Evolutionary conservation across 2,113 vertebrate species (phyloP), one percentile per base, ranked within the genome.

Genomic region (Hyla sarda): DNA sequence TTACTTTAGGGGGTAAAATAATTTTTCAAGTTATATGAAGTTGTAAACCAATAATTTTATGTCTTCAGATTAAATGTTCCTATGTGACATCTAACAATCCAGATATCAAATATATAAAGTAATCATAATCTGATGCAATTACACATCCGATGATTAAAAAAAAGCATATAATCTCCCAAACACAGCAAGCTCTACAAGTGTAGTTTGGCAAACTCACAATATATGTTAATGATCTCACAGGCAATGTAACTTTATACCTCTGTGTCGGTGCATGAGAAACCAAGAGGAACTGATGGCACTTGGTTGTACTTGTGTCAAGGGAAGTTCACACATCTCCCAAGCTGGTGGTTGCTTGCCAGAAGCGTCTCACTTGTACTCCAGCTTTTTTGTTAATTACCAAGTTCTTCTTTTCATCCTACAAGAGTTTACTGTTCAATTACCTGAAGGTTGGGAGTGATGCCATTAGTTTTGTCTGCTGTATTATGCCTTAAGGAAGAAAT

Each of bases 311-410:
- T 87, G 69, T 87, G 85, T 87, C 85, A 87, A 69, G 67, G 69
- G 82, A 87, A 87, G 85, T 87, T 87, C 85, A 87, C 85, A 87
- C 85, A 82, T 87, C 85, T 87, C 85, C 85, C 85, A 87, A 87
- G 85, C 77, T 87, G 41, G 41, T 74, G 78, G 52, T 87, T 82
- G 77, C 56, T 54, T 87, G 78, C 85, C 85, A 87, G 85, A 50
- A 82, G 78, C 77, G 54, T 87, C 69, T 87, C 78, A 71, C 37
- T 81, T 80, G 84, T 86, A 73, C 77, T 80, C 17, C 25, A 81
- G 67, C 54, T 81, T 50, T 80, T 71, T 82, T 82, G 67, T 80
- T 87, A 87, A 82, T 87, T 87, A 87, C 85, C 52, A 82, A 74
- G 52, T 82, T 80, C 85, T 74, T 82, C 54, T 74, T 81, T 87